Base-by-base conservation (phyloP, 2,888 invertebrate species). In the Chromoteleia sp. region DNA sequence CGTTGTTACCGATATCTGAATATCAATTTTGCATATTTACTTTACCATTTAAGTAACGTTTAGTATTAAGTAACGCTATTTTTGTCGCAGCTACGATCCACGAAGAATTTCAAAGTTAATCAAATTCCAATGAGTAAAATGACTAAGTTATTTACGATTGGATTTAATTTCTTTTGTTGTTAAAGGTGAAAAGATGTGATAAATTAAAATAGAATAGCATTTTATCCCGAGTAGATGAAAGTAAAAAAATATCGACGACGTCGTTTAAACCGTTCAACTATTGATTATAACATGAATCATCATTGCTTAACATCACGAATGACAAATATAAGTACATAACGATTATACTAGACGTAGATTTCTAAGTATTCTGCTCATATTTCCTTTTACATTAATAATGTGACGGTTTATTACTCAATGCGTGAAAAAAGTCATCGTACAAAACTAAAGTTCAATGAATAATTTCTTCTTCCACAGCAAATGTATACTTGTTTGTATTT, bases 261-360 rank as follows among this genome's bases (percentile, higher is more conserved):
- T 45, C 43, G 45, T 30, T 61, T 14, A 8, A 15, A 17, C 12
- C n/a, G 30, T 7, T 21, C 2, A 45, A 12, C 33, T 63, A 48
- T 63, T 63, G 63, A 33, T 63, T 63, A 33, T 33, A 48, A 63
- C 12, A 7, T 48, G 63, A 48, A 33, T 48, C 63, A 48, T 30
- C 63, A 48, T 30, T 19, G 19, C 19, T 63, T 33, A 17, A 63
- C 63, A 48, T 48, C 48, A 7, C 41, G 12, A 8, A 48, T 33
- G 19, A 63, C 33, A 63, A 63, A 48, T 33, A 19, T 43, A 59
- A 4, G 39, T 19, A 43, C 7, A 25, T 25, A 41, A 12, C 14
- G 39, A 41, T n/a, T n/a, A n/a, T 6, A 14, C 39, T 41, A 14
- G 0, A 3, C 14, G 3, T 15, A 41, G 5, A 41, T 41, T 41